A percentile compares a stretch with the other conserved stretches of the same genome.
phyloP scores from a whole-genome alignment of 2,888 invertebrate species.

The Pachymerium ferrugineum region DNA sequence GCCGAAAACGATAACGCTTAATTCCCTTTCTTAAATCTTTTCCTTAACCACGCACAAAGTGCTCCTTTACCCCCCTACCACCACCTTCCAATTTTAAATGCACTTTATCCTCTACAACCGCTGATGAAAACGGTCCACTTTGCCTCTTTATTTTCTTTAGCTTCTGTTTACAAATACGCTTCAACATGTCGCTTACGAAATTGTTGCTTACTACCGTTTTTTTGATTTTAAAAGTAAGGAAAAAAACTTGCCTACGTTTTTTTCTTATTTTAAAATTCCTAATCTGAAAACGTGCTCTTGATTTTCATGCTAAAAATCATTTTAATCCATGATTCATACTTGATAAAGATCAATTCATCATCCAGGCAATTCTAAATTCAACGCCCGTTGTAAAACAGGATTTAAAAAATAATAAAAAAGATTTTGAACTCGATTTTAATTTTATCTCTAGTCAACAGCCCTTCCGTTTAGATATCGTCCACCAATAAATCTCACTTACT shows the following conservation, averaged over 20 bases:
- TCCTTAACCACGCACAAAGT: not conserved
- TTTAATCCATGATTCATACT: not conserved
- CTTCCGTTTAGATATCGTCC: constrained; percentile 3
- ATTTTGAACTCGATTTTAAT: not conserved
- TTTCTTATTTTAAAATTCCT: not conserved
- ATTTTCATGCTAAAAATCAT: not conserved
- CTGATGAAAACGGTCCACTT: no score
- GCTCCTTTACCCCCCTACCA: not conserved
- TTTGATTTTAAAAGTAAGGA: no score
- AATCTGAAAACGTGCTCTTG: not conserved
- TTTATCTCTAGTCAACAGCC: constrained; percentile 1
- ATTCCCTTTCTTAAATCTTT: constrained; percentile 2
- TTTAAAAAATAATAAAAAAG: not conserved
- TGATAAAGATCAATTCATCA: not conserved
- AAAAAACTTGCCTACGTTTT: no score
- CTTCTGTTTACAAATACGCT: no score
- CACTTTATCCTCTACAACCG: constrained; percentile 3
- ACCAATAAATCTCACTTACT: not conserved
- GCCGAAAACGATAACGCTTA: constrained; percentile 13
- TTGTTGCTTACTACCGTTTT: not conserved
- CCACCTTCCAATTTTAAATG: not conserved
- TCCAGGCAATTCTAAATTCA: no score
- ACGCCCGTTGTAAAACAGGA: not conserved
- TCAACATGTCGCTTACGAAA: no score
- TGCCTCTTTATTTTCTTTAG: no score